A percentile compares a stretch with the other conserved stretches of the same genome.
Evolutionary conservation across 30 jellyfish, hydroid and myxozoan genomes (phyloP).

Genomic region (Hydra vulgaris): DNA sequence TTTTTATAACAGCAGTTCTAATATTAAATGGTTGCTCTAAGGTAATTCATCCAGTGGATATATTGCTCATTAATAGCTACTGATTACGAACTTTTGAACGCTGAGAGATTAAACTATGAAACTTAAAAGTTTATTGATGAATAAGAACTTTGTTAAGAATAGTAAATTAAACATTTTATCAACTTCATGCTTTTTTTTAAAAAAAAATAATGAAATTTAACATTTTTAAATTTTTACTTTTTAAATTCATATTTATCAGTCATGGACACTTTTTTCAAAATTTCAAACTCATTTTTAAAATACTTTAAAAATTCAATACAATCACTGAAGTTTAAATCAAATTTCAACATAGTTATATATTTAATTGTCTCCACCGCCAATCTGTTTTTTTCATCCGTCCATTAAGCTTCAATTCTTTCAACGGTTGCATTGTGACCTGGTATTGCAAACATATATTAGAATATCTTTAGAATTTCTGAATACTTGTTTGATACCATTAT

Average conservation of each 20-base stretch:
- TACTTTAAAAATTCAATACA: neutral
- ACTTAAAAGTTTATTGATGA: too few species aligned
- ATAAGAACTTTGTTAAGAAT: too few species aligned
- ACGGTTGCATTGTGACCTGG: neutral
- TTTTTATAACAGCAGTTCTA: too few species aligned
- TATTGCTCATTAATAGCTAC: too few species aligned
- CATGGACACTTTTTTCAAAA: neutral
- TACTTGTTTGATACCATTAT: neutral
- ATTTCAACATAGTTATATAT: neutral
- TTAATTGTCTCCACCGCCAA: neutral
- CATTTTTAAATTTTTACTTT: neutral
- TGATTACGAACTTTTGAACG: too few species aligned
- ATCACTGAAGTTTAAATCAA: neutral
- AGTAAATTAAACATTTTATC: too few species aligned
- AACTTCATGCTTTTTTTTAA: too few species aligned
- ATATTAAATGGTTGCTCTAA: too few species aligned
- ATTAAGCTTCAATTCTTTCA: neutral
- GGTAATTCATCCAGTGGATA: too few species aligned
- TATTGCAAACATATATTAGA: neutral
- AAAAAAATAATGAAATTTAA: too few species aligned
- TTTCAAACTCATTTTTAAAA: neutral
- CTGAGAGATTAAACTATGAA: too few species aligned
- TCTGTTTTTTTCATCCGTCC: neutral
- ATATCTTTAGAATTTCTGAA: neutral
- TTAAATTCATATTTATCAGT: neutral